Evolutionary conservation across 2,888 invertebrate species (phyloP), one percentile per base, ranked within the genome.

Genomic region (Ischnus inquisitorius): DNA sequence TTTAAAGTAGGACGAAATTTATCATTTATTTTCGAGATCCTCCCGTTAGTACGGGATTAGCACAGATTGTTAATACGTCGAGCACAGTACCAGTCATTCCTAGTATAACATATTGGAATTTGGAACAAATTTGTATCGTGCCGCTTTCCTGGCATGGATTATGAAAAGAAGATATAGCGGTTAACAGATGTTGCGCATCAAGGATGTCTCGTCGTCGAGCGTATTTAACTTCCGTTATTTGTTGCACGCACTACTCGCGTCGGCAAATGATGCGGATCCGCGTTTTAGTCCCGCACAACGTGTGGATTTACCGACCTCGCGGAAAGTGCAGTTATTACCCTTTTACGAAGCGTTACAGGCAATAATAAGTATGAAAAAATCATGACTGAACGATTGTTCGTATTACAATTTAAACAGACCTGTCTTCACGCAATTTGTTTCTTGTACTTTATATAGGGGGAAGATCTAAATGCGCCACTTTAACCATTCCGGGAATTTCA

Each of bases 181-280:
- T 34, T 12, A 72, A 34, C 79, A 79, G 79, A 74, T 79, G 79
- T 22, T 28, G 19, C 22, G 22, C 22, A 54, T 16, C 16, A 54
- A 16, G 54, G 54, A 54, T 54, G 54, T 22, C 22, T 54, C 6
- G 54, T 19, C 12, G 54, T 22, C 19, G 22, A 54, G 54, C 16
- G 10, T 48, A 65, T 48, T 78, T 74, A 78, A 67, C 57, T 68
- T 78, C 82, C 82, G 82, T 82, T 82, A 82, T 43, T 48, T 41
- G 54, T 41, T 19, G 16, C 57, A 62, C 46, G 28, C 68, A 25
- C 51, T 25, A 10, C 60, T 39, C 14, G 57, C 41, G 57, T 25
- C 41, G n/a, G 69, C 51, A 39, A 19, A 34, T 51, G 12, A 28
- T 19, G 4, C 57, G 41, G 43, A 72, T 72, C 43, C 57, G 60